Conservation (phyloP, 2,888 invertebrate genomes). For the Augiades crinisus region DNA sequence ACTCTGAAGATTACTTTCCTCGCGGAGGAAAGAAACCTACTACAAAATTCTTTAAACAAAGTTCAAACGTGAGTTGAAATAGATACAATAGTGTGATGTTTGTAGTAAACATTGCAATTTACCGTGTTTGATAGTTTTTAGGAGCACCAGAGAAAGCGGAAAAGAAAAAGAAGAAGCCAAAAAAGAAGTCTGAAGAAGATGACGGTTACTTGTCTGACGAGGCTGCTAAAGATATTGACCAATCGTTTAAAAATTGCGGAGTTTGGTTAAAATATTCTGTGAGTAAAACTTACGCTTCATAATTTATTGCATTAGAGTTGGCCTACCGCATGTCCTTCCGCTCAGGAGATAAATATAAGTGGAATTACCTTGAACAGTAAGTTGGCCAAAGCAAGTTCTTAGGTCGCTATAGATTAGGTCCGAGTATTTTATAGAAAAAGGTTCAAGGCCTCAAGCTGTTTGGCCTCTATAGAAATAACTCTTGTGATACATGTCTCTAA, state of each 20-base stretch:
- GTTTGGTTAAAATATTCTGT: slow-evolving; percentile 60
- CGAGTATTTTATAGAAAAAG: too few species aligned
- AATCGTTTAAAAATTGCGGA: slow-evolving; percentile 59
- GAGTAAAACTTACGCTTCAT: slow-evolving; percentile 19
- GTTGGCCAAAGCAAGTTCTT: too few species aligned
- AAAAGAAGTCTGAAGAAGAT: slow-evolving; percentile 62
- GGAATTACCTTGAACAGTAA: too few species aligned
- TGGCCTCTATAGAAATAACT: too few species aligned
- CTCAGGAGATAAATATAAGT: too few species aligned
- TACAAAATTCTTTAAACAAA: slow-evolving; percentile 64
- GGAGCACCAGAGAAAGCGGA: slow-evolving; percentile 65
- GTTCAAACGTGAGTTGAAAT: slow-evolving; percentile 58
- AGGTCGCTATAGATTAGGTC: too few species aligned
- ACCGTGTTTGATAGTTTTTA: slow-evolving; percentile 50
- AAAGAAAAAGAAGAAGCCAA: slow-evolving; percentile 60
- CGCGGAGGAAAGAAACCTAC: slow-evolving; percentile 78
- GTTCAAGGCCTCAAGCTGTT: too few species aligned
- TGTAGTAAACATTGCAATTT: slow-evolving; percentile 3
- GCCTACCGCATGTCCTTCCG: too few species aligned
- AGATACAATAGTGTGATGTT: not conserved
- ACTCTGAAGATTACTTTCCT: slow-evolving; percentile 80
- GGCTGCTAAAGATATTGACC: slow-evolving; percentile 49
- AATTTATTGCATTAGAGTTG: too few species aligned
- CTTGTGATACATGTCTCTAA: too few species aligned
- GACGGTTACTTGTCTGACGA: slow-evolving; percentile 74